Evolutionary conservation across 2,797 vertebrate genomes (phyloP).

Genomic region (Myripristis murdjan): DNA sequence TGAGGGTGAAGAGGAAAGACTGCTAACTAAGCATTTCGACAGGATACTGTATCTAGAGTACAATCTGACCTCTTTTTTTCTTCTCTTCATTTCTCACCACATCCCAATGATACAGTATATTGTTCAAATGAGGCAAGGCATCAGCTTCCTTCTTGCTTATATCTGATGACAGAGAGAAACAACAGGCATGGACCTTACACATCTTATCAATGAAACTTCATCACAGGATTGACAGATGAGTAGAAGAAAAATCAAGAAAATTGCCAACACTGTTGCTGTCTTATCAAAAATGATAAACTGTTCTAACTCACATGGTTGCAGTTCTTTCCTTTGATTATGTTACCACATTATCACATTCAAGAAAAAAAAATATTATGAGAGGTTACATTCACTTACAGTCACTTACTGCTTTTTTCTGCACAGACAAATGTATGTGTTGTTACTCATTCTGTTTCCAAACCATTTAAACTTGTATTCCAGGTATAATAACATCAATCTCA

Average conservation of each 20-base stretch:
- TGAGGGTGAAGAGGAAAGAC: conserved; percentile 30
- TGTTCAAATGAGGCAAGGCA: conserved; percentile 42
- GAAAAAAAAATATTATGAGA: conserved; percentile 59
- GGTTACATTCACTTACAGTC: too few species aligned
- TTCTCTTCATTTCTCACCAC: conserved; percentile 73
- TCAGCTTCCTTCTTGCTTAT: conserved; percentile 40
- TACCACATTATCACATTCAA: conserved; percentile 58
- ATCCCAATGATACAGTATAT: conserved; percentile 67
- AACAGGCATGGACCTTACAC: conserved; percentile 31
- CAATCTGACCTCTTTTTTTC: conserved; percentile 83
- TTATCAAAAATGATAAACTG: conserved; percentile 50
- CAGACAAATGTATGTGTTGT: conserved; percentile 55
- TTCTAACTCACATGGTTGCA: conserved; percentile 45
- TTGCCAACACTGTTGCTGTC: background rate
- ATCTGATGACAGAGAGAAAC: conserved; percentile 42
- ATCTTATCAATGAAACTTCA: conserved; percentile 15
- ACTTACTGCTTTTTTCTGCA: too few species aligned
- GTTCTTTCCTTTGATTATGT: conserved; percentile 42
- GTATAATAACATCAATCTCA: conserved; percentile 36
- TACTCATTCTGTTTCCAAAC: conserved; percentile 42
- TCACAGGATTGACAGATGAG: background rate
- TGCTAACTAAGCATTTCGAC: conserved; percentile 72
- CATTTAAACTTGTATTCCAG: too few species aligned
- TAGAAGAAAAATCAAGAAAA: background rate
- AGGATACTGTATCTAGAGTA: conserved; percentile 79